Evolutionary conservation across 1,140 invertebrate genomes (phyloP).

Genomic region (Melipona quadrifasciata): DNA sequence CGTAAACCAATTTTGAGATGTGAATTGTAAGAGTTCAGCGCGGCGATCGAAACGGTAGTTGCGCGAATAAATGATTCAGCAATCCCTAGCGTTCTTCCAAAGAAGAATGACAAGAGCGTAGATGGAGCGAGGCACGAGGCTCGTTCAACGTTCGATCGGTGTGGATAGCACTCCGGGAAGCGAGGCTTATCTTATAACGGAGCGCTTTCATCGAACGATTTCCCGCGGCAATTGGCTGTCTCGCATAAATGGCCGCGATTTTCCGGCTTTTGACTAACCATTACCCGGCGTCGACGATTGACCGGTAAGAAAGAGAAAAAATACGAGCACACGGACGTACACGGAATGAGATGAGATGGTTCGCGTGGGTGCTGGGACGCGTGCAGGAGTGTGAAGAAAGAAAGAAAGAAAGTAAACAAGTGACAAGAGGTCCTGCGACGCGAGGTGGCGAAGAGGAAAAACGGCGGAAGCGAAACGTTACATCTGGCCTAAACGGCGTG

Average conservation of each 20-base stretch:
- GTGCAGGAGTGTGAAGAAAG: background rate
- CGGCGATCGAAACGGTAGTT: background rate
- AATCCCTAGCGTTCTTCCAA: background rate
- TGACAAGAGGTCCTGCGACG: slow-evolving; percentile 6
- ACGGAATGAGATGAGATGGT: background rate
- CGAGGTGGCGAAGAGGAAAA: slow-evolving; percentile 48
- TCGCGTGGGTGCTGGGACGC: background rate
- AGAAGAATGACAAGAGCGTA: background rate
- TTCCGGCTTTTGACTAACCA: slow-evolving; percentile 21
- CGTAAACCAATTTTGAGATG: background rate
- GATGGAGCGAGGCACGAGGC: background rate
- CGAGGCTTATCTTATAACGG: slow-evolving; percentile 23
- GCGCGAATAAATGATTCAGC: background rate
- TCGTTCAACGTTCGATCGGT: background rate
- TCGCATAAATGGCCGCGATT: slow-evolving; percentile 53
- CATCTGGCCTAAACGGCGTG: slow-evolving; percentile 71
- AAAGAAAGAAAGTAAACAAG: slow-evolving; percentile 1
- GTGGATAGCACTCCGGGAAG: background rate
- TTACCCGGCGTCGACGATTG: slow-evolving; percentile 17
- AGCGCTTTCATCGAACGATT: slow-evolving; percentile 27
- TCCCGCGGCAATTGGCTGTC: background rate
- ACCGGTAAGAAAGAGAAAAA: background rate
- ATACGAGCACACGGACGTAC: background rate
- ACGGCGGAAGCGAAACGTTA: slow-evolving; percentile 76
- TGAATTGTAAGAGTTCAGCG: background rate